These are phyloP conservation scores for Tolypeutes matacus DNA, from an alignment of 2,797 vertebrate genomes.

Conservation along the genomic window DNA sequence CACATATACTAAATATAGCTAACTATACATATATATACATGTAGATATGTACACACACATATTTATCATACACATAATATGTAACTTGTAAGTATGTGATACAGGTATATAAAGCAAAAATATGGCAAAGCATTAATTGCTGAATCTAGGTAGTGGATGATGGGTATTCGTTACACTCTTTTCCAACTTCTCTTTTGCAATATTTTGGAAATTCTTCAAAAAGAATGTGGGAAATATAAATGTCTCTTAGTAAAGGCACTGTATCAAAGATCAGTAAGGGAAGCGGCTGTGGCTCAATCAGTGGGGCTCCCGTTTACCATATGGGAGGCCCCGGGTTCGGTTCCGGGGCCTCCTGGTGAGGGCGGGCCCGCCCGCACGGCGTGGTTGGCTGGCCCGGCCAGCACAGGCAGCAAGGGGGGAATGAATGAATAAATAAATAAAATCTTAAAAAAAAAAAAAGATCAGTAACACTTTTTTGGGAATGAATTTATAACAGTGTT, in stretches of 20 bases:
- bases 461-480: not conserved
- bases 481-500: not conserved
- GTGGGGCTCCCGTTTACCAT: no score
- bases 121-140: not conserved
- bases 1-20: no score
- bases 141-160: not conserved
- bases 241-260: not conserved
- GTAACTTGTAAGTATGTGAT: not conserved
- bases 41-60: not conserved
- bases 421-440: no score
- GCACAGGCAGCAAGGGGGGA: no score
- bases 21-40: not conserved
- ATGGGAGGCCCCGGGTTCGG: no score
- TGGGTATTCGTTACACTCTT: not conserved
- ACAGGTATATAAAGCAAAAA: not conserved
- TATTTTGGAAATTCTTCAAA: slow-evolving; percentile 43
- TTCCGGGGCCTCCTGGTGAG: no score
- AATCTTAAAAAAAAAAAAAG: no score
- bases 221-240: not conserved
- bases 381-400: no score
- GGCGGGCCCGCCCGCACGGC: no score
- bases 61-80: not conserved
- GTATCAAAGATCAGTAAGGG: not conserved
- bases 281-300: no score
- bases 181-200: not conserved